These are phyloP conservation scores for Pachliopta kotzebuea DNA, from an alignment of 2,888 invertebrate genomes.

Conservation along the genomic window DNA sequence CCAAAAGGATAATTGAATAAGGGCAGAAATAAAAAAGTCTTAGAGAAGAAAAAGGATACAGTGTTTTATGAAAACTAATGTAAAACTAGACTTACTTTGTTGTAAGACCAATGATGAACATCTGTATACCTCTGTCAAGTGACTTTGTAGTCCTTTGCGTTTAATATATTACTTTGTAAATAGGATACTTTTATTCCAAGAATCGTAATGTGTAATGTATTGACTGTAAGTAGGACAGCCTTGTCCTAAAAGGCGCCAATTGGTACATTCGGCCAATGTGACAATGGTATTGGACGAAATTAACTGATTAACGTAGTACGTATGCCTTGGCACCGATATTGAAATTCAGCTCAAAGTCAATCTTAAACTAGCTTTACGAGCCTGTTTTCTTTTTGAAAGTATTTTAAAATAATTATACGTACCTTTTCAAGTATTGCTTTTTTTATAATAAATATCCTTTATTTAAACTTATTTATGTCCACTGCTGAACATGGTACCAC, in stretches of 20 bases:
- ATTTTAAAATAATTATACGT: too few relatives aligned
- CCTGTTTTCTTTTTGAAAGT: neutral
- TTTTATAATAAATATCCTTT: too few relatives aligned
- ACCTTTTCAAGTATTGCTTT: too few relatives aligned
- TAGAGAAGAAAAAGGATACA: too few relatives aligned
- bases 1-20: too few relatives aligned
- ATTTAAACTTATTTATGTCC: too few relatives aligned
- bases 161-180: neutral
- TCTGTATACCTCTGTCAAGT: neutral
- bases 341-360: constrained; percentile 53
- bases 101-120: neutral
- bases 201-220: neutral
- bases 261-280: constrained; percentile 22
- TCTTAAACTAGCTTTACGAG: constrained; percentile 42
- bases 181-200: neutral
- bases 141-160: neutral
- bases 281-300: constrained; percentile 29
- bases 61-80: too few relatives aligned
- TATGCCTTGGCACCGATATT: constrained; percentile 56
- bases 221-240: constrained; percentile 4
- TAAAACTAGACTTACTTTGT: neutral
- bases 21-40: too few relatives aligned
- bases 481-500: too few relatives aligned
- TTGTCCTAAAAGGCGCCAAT: constrained; percentile 21
- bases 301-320: constrained; percentile 30